Evolutionary conservation across 1,140 invertebrate species (phyloP).

Genomic region (Chrysopa pallens): DNA sequence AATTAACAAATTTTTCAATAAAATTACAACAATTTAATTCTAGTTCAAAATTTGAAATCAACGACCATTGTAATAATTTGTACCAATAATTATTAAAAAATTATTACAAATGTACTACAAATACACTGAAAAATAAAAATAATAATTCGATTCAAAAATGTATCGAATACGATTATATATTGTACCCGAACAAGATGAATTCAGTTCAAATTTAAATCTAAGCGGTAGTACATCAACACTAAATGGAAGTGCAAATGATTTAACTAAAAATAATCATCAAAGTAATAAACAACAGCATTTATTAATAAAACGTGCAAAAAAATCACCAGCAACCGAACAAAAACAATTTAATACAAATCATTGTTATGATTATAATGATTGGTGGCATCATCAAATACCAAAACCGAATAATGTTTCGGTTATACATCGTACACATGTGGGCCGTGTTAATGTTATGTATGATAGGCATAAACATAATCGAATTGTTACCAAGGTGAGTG

Average conservation of each 20-base stretch:
- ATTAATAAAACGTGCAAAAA: too few species aligned
- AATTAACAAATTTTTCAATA: too few species aligned
- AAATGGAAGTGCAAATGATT: too few species aligned
- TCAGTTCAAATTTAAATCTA: neutral
- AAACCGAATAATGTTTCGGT: neutral
- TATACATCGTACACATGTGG: neutral
- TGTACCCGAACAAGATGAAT: conserved; percentile 1
- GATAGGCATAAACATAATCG: neutral
- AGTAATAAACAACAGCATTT: too few species aligned
- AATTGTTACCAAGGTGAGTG: too few species aligned
- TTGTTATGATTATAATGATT: too few species aligned
- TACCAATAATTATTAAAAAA: neutral
- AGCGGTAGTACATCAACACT: too few species aligned
- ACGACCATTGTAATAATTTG: neutral
- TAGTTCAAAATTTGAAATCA: too few species aligned
- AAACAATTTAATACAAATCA: too few species aligned
- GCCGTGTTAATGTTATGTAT: neutral
- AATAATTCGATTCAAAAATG: neutral
- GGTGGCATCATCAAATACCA: neutral
- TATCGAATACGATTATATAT: conserved; percentile 2
- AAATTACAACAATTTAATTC: too few species aligned
- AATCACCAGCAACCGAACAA: too few species aligned
- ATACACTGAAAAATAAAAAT: neutral
- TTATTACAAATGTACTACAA: neutral
- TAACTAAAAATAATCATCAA: too few species aligned